Conservation (phyloP, 2,113 vertebrate genomes). For the Anhinga anhinga region DNA sequence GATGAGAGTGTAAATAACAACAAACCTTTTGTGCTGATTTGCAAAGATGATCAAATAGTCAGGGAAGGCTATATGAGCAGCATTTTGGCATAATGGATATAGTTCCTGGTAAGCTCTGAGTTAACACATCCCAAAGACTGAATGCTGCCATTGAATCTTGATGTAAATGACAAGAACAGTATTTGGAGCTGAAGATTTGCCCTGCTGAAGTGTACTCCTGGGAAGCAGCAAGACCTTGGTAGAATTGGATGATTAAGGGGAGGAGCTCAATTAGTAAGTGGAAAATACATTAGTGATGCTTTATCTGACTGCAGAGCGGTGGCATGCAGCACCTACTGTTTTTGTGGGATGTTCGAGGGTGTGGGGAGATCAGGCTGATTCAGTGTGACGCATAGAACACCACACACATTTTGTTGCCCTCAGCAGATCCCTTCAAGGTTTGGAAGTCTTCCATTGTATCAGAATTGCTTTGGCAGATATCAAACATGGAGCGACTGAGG, state of each 20-base stretch:
- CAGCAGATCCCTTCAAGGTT: neutral
- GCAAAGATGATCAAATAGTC: neutral
- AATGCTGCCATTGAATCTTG: neutral
- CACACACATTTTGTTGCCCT: neutral
- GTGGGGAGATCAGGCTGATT: conserved; percentile 57
- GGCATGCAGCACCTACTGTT: conserved; percentile 33
- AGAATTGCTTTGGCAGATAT: neutral
- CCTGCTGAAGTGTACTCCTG: neutral
- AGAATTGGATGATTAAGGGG: neutral
- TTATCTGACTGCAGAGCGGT: conserved; percentile 43
- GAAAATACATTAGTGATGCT: neutral
- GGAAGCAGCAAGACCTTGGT: neutral
- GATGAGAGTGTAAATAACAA: neutral
- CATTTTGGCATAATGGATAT: neutral
- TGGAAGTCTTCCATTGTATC: neutral
- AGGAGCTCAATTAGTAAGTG: conserved; percentile 6
- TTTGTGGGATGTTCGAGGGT: conserved; percentile 54
- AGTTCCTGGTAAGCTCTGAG: neutral
- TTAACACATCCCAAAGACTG: neutral
- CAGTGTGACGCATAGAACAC: conserved; percentile 27
- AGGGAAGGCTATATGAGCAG: neutral
- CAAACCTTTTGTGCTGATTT: neutral
- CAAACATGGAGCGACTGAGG: neutral
- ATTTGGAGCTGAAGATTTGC: neutral
- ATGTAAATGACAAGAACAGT: neutral